Percentiles rank a stretch among this genome's conserved stretches.
These are phyloP conservation scores for Anabacerthia variegaticeps DNA, from an alignment of 2,797 vertebrate genomes.

Conservation along the genomic window DNA sequence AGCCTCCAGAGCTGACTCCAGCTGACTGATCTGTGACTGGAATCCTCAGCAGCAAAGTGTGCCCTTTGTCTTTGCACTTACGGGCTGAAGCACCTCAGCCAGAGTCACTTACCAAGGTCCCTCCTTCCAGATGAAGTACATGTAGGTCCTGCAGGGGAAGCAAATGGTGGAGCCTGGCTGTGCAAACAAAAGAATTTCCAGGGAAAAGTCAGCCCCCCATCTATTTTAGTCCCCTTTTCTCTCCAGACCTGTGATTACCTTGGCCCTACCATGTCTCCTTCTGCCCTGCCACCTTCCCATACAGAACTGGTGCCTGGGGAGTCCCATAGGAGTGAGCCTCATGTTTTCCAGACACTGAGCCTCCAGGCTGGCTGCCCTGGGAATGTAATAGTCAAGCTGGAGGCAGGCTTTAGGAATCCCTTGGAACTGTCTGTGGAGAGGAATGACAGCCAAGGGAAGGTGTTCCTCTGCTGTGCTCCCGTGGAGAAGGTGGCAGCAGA, in stretches of 20 bases:
- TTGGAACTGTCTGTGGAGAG: rapidly evolving
- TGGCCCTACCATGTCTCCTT: rapidly evolving
- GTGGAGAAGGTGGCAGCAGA: too few species aligned
- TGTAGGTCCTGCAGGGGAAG: neutral
- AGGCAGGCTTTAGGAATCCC: neutral
- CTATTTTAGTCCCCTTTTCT: neutral
- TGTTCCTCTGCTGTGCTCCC: rapidly evolving
- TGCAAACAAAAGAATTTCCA: neutral
- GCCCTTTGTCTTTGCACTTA: neutral
- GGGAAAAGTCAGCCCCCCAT: neutral
- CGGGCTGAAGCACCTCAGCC: neutral
- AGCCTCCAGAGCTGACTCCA: neutral
- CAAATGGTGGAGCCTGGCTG: neutral
- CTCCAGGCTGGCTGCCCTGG: neutral
- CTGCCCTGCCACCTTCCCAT: neutral
- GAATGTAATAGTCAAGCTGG: rapidly evolving
- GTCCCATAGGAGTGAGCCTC: rapidly evolving
- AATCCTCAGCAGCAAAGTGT: neutral
- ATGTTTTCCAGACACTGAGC: rapidly evolving
- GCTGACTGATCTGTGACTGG: neutral
- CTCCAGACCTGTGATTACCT: neutral
- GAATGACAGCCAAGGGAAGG: neutral
- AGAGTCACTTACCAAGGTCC: rapidly evolving
- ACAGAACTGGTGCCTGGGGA: rapidly evolving
- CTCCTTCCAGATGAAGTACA: rapidly evolving